These are phyloP conservation scores for Plotosus lineatus DNA, from an alignment of 2,113 vertebrate genomes.

Conservation along the genomic window DNA sequence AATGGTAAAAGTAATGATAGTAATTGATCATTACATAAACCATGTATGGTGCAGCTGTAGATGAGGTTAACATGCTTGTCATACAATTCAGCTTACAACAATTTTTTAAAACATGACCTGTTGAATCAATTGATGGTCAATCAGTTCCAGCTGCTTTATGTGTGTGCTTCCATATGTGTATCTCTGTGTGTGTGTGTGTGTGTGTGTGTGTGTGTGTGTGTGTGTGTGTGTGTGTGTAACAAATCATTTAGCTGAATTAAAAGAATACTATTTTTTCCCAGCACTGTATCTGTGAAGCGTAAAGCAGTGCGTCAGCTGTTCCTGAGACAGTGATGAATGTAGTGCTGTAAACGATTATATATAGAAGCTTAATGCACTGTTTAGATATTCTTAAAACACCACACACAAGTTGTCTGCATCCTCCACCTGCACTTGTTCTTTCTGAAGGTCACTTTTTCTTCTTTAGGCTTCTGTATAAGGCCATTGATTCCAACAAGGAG, in stretches of 20 bases:
- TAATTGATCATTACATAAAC: too few relatives aligned
- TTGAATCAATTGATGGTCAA: neutral
- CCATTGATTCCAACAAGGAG: slow-evolving; percentile 95
- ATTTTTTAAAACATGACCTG: neutral
- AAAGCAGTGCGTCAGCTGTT: neutral
- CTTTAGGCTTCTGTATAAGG: slow-evolving; percentile 91
- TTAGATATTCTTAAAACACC: neutral
- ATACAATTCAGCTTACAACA: neutral
- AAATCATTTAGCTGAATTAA: neutral
- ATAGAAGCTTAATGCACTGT: slow-evolving; percentile 9
- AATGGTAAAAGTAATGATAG: too few relatives aligned
- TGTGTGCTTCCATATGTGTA: too few relatives aligned
- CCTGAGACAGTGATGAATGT: slow-evolving; percentile 4
- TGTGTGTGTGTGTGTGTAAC: too few relatives aligned
- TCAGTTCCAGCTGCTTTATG: neutral
- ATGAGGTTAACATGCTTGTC: neutral
- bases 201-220: too few relatives aligned
- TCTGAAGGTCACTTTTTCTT: slow-evolving; percentile 1
- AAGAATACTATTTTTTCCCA: neutral
- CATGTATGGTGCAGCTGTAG: neutral
- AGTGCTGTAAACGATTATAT: neutral
- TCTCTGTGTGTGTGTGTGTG: too few relatives aligned
- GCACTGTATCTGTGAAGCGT: neutral
- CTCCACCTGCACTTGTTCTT: neutral
- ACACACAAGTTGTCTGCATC: neutral